These are phyloP conservation scores for Cololabis saira DNA, from an alignment of 2,113 vertebrate species.

Conservation along the genomic window DNA sequence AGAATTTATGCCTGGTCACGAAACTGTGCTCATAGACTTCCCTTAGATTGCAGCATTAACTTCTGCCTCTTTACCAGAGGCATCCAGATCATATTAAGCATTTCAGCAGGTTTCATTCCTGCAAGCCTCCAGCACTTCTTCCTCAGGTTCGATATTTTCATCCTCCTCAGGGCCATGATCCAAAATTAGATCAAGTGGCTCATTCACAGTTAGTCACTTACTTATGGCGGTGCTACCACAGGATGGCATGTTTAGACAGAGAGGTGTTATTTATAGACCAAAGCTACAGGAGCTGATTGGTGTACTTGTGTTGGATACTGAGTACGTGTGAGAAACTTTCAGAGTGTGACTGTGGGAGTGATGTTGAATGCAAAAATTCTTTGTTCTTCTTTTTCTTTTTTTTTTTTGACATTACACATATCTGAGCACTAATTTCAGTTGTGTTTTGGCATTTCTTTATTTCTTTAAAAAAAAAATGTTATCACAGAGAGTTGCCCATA, in stretches of 20 bases:
- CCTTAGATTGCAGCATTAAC: background rate
- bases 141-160: conserved; percentile 53
- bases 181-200: conserved; percentile 77
- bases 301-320: conserved; percentile 20
- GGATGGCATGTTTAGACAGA: conserved; percentile 49
- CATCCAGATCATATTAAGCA: conserved; percentile 25
- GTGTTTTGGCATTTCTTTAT: background rate
- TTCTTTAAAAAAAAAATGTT: conserved; percentile 4
- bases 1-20: background rate
- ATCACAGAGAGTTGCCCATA: conserved; percentile 26
- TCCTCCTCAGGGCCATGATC: conserved; percentile 56
- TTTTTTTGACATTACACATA: background rate
- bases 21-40: background rate
- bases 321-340: background rate
- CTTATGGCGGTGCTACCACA: conserved; percentile 52
- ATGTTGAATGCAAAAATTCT: background rate
- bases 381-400: background rate
- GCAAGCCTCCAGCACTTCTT: conserved; percentile 12
- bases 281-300: conserved; percentile 45
- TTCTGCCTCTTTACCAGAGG: conserved; percentile 17
- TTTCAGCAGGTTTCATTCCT: conserved; percentile 34
- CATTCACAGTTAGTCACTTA: conserved; percentile 65
- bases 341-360: conserved; percentile 7
- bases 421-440: background rate
- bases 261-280: conserved; percentile 70